Percentiles rank a stretch among this genome's conserved stretches.
Conservation (phyloP, 2,888 invertebrate species). For the Trichacis sp. region DNA sequence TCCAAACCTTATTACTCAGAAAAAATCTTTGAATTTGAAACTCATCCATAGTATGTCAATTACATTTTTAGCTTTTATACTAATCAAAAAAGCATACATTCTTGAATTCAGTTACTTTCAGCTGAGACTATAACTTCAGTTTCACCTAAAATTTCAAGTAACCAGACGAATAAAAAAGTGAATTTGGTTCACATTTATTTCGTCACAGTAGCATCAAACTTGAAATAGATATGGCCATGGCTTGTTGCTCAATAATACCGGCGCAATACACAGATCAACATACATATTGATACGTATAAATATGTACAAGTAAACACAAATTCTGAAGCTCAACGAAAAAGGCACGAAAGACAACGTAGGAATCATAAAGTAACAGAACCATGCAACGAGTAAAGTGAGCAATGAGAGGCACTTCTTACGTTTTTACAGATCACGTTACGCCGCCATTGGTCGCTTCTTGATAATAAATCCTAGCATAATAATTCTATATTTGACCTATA, state of each 20-base stretch:
- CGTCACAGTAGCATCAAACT: conserved; percentile 15
- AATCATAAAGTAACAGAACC: conserved; percentile 68
- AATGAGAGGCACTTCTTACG: conserved; percentile 46
- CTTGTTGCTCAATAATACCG: conserved; percentile 39
- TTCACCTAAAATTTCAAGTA: too few relatives aligned
- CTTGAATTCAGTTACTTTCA: too few relatives aligned
- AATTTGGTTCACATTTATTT: background rate
- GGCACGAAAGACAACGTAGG: conserved; percentile 75
- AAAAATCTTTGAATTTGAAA: too few relatives aligned
- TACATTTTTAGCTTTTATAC: too few relatives aligned
- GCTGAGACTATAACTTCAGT: too few relatives aligned
- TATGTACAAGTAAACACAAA: conserved; percentile 43
- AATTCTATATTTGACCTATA: too few relatives aligned
- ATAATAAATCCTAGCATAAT: too few relatives aligned
- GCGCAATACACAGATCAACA: conserved; percentile 39
- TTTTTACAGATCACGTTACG: conserved; percentile 26
- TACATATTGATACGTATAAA: conserved; percentile 15
- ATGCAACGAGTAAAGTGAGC: conserved; percentile 67
- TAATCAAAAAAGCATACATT: too few relatives aligned
- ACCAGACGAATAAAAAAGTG: background rate
- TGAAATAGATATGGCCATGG: conserved; percentile 39
- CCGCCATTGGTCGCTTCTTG: too few relatives aligned
- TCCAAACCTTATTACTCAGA: too few relatives aligned
- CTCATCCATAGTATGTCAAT: too few relatives aligned
- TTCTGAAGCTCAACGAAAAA: conserved; percentile 72